Base-by-base conservation (phyloP, 1,140 invertebrate species). In the Neotoxoptera formosana region DNA sequence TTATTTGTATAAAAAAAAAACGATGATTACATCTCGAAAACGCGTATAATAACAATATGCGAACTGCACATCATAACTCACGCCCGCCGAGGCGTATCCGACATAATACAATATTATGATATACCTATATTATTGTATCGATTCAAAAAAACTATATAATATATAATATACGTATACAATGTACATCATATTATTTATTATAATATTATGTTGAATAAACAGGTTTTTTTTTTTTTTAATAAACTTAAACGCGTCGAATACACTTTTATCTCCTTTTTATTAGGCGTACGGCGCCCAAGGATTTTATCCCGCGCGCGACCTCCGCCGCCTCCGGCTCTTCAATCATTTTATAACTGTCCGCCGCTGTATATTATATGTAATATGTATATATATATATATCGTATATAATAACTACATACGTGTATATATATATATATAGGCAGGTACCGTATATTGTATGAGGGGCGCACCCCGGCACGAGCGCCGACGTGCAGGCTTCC, bases 251-350 rank as follows among this genome's bases (percentile, higher is more conserved):
- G 53, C 53, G 36, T 90, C 53, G 36, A 60, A 45, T 60, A 56
- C 17, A 60, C 60, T 90, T 90, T 90, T 90, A 90, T 45, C 8
- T 90, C 53, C 11, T 90, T 90, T 90, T 90, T 90, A 90, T 90
- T 90, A 90, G 48, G 34, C 48, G 21, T 6, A 67, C 14, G n/a
- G n/a, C n/a, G 60, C 34, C 25, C 36, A 60, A 30, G 88, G 88
- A 90, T 90, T 90, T 90, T 45, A 90, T 90, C 53, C 53, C 88
- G 20, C 34, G 20, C 34, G 9, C 45, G 21, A 30, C 47, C 47
- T 88, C n/a, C 47, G n/a, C 48, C 87, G 8, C 30, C 87, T 34
- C n/a, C 34, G 51, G 8, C 87, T 60, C 67, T 90, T 90, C 89
- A 67, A 90, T 90, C 53, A 67, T 90, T 90, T 90, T 90, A 90